A percentile compares a stretch with the other conserved stretches of the same genome.
Evolutionary conservation across 2,888 invertebrate genomes (phyloP).

Genomic region (Choristoneura rosaceana): DNA sequence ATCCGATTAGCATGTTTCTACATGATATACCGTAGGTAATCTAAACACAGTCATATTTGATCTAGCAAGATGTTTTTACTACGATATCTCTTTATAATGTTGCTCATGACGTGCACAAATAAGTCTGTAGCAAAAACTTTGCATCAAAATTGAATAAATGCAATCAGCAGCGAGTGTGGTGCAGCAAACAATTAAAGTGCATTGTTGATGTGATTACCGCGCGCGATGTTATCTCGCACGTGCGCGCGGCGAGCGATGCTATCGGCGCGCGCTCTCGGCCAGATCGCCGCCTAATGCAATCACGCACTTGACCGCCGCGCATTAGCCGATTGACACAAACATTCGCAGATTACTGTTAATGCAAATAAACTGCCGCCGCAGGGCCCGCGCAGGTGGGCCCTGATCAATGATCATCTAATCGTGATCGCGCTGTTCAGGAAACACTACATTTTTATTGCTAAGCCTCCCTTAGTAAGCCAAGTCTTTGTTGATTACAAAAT

Average conservation of each 20-base stretch:
- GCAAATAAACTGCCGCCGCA: conserved; percentile 20
- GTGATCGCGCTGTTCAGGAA: background rate
- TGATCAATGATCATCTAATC: too few relatives aligned
- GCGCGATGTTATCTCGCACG: conserved; percentile 48
- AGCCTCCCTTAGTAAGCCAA: too few relatives aligned
- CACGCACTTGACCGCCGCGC: conserved; percentile 34
- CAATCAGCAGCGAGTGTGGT: conserved; percentile 16
- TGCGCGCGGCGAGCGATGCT: conserved; percentile 43
- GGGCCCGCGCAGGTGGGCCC: conserved; percentile 16
- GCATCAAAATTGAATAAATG: conserved; percentile 23
- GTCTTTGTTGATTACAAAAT: too few relatives aligned
- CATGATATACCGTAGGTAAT: too few relatives aligned
- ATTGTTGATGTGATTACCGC: conserved; percentile 34
- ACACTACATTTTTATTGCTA: too few relatives aligned
- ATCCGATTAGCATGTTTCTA: too few relatives aligned
- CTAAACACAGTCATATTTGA: too few relatives aligned
- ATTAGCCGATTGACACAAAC: conserved; percentile 33
- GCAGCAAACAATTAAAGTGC: conserved; percentile 31
- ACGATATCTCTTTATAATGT: too few relatives aligned
- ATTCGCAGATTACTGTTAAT: conserved; percentile 20
- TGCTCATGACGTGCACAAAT: too few relatives aligned
- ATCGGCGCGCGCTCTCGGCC: conserved; percentile 10
- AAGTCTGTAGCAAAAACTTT: background rate
- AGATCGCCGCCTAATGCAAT: conserved; percentile 36
- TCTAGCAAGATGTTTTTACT: too few relatives aligned